phyloP scores from a whole-genome alignment of 92 coral and sea anemone species.

The Ricordea florida region DNA sequence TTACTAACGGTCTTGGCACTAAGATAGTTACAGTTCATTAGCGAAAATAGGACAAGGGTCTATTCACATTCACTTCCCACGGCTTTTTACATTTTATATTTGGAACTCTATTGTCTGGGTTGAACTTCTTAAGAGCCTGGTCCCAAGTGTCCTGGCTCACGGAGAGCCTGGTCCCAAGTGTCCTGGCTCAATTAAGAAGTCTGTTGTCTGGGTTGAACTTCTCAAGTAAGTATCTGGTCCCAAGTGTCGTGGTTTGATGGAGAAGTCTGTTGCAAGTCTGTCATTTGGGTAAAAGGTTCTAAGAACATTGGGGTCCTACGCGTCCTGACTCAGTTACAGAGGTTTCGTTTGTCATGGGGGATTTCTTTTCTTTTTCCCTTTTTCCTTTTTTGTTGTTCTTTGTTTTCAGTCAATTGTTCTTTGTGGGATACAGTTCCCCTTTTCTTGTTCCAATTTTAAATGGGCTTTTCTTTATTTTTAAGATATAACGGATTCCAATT shows the following conservation, averaged over 20 bases:
- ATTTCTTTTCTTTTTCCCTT: too few species aligned
- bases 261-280: not conserved
- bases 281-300: too few species aligned
- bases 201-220: not conserved
- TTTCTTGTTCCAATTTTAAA: not conserved
- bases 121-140: not conserved
- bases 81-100: not conserved
- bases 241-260: not conserved
- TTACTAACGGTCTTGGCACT: not conserved
- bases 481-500: not conserved
- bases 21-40: not conserved
- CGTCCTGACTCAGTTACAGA: too few species aligned
- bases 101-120: not conserved
- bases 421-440: not conserved
- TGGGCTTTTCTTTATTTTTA: not conserved
- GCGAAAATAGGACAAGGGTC: not conserved
- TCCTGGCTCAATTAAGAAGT: not conserved
- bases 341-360: too few species aligned
- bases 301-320: too few species aligned
- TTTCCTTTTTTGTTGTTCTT: not conserved
- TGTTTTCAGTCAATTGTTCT: not conserved
- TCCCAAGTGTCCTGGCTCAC: too few species aligned
- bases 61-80: not conserved
- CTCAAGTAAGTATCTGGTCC: not conserved
- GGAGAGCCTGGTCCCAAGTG: not conserved